Evolutionary conservation across 2,113 vertebrate species (phyloP).

Genomic region (Lepisosteus oculatus): DNA sequence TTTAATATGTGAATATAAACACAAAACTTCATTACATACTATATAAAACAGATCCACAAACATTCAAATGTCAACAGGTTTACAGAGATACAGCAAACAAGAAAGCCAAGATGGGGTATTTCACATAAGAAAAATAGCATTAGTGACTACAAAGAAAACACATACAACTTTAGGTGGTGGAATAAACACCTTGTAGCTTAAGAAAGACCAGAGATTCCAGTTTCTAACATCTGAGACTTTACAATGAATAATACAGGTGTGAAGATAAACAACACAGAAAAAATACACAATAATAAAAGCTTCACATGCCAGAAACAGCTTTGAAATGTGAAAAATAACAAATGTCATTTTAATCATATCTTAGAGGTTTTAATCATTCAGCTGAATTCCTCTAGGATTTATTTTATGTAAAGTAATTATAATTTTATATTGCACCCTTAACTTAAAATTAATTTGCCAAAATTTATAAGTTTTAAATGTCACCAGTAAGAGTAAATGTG

Average conservation of each 20-base stretch:
- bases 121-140: neutral
- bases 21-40: neutral
- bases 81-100: constrained; percentile 1
- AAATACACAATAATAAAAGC: neutral
- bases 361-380: constrained; percentile 8
- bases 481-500: constrained; percentile 1
- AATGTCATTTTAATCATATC: constrained; percentile 13
- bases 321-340: constrained; percentile 10
- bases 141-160: neutral
- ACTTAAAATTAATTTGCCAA: constrained; percentile 14
- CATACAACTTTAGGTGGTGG: neutral
- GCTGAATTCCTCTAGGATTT: constrained; percentile 11
- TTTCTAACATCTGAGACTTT: constrained; percentile 7
- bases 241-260: neutral
- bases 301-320: constrained; percentile 17
- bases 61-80: constrained; percentile 11
- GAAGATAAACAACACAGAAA: constrained; percentile 15
- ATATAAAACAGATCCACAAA: neutral
- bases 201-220: constrained; percentile 5
- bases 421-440: constrained; percentile 6
- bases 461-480: constrained; percentile 9
- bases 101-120: neutral
- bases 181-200: constrained; percentile 5
- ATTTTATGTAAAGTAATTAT: constrained; percentile 10
- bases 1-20: neutral